Percentiles rank a stretch among this genome's conserved stretches.
phyloP scores from a whole-genome alignment of 53 echinoderm and acorn worm genomes.

The Echinometra lucunter region DNA sequence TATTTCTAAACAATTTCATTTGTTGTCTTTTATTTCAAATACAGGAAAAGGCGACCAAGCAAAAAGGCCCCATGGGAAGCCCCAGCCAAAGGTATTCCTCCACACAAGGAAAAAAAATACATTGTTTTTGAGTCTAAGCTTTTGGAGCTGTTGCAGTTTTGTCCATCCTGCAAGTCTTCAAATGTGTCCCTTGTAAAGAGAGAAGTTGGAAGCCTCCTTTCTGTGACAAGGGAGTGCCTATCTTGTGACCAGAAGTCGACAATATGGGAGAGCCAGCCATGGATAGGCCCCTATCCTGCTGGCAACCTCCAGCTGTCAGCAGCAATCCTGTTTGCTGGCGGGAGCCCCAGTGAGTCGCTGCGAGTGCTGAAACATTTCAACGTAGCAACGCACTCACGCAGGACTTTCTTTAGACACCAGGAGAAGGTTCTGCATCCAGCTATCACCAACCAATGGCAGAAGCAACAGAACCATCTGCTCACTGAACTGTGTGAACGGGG shows the following conservation, averaged over 20 bases:
- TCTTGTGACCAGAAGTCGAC: neutral
- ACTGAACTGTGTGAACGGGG: neutral
- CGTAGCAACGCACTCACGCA: neutral
- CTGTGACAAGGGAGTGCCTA: neutral
- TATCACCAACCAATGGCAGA: neutral
- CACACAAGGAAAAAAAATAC: slow-evolving; percentile 58
- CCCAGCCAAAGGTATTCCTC: neutral
- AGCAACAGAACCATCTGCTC: neutral
- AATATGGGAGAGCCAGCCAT: neutral
- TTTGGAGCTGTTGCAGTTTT: slow-evolving; percentile 25
- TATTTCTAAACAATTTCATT: too few species aligned
- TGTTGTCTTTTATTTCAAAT: too few species aligned
- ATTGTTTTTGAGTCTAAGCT: slow-evolving; percentile 47
- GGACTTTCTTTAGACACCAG: neutral
- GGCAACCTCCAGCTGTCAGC: slow-evolving; percentile 75
- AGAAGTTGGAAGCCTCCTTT: neutral
- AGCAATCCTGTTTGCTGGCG: neutral
- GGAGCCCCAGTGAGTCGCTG: neutral
- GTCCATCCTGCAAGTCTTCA: slow-evolving; percentile 22
- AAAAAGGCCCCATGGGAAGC: too few species aligned
- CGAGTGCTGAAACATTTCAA: neutral
- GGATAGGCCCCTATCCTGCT: slow-evolving; percentile 7
- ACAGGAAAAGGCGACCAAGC: too few species aligned
- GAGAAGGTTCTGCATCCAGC: neutral
- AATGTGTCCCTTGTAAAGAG: neutral